Evolutionary conservation across 2,888 invertebrate genomes (phyloP), one percentile per base, ranked within the genome.

Genomic region (Onchidella celtica): DNA sequence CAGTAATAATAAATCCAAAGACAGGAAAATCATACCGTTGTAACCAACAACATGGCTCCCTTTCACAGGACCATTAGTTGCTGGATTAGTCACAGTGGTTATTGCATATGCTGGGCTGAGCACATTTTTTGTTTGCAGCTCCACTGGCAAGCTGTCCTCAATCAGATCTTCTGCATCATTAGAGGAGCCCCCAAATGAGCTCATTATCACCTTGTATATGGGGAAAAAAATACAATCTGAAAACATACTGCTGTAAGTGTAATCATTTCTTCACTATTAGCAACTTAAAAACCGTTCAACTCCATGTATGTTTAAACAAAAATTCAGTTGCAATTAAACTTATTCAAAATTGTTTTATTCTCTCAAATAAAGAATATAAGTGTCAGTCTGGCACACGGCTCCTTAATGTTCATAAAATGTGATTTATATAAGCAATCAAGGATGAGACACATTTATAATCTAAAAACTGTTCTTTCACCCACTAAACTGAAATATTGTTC

Each of bases 71-170:
- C 82, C 82, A 79, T 82, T 82, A 47, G 34, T 63, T 11, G 65
- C 24, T 14, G 61, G 61, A 47, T 70, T 40, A 2, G 77, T 14
- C 27, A 69, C 32, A 29, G 72, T 65, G n/a, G n/a, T n/a, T n/a
- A n/a, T n/a, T 11, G n/a, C 34, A 57, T 73, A 79, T 0, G 57
- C 55, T n/a, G 65, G 77, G 24, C 17, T 66, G 24, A 79, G 63
- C 1, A 74, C 61, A 70, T 68, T 74, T 63, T 69, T 68, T 29
- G 75, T 68, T 57, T 82, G 82, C 0, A 82, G 70, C 21, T 82
- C 82, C 14, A 82, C 75, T 21, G 82, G 82, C 29, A 82, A 68
- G 34, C n/a, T 74, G 59, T 72, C 68, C 24, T 80, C 80, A 40
- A 74, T 80, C n/a, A 80, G n/a, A 38, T n/a, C 21, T 17, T 76